Conservation (phyloP, 2,888 invertebrate species). For the Eupithecia subumbrata region DNA sequence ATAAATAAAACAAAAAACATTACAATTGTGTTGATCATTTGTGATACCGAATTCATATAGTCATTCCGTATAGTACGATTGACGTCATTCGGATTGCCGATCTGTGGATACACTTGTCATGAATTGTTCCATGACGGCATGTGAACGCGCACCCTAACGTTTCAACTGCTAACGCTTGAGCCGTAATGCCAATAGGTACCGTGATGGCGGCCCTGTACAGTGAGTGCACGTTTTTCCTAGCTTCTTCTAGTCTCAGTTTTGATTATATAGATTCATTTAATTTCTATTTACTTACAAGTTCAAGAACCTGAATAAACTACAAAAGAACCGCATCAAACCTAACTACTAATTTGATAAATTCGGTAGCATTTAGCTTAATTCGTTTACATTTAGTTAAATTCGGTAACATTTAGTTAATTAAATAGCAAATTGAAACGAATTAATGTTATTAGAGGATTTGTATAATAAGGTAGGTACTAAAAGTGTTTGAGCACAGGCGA, state of each 20-base stretch:
- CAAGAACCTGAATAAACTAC: not conserved
- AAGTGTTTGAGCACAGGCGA: not conserved
- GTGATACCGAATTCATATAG: too few relatives aligned
- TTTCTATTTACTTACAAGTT: not conserved
- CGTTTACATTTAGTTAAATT: conserved; percentile 9
- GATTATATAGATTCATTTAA: not conserved
- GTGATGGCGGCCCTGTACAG: too few relatives aligned
- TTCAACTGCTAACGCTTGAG: too few relatives aligned
- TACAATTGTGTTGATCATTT: too few relatives aligned
- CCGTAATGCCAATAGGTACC: too few relatives aligned
- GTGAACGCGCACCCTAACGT: too few relatives aligned
- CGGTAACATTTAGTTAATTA: conserved; percentile 18
- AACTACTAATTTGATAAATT: not conserved
- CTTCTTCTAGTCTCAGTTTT: not conserved
- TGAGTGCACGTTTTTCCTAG: not conserved
- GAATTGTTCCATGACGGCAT: too few relatives aligned
- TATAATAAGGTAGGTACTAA: not conserved
- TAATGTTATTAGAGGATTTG: conserved; percentile 18
- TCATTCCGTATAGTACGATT: too few relatives aligned
- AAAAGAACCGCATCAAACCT: not conserved
- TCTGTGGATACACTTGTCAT: too few relatives aligned
- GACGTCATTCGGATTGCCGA: too few relatives aligned
- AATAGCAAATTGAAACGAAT: conserved; percentile 22
- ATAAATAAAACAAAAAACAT: too few relatives aligned
- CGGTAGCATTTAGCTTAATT: conserved; percentile 8